These are phyloP conservation scores for Eidolon helvum DNA, from an alignment of 2,113 vertebrate genomes.

Conservation along the genomic window DNA sequence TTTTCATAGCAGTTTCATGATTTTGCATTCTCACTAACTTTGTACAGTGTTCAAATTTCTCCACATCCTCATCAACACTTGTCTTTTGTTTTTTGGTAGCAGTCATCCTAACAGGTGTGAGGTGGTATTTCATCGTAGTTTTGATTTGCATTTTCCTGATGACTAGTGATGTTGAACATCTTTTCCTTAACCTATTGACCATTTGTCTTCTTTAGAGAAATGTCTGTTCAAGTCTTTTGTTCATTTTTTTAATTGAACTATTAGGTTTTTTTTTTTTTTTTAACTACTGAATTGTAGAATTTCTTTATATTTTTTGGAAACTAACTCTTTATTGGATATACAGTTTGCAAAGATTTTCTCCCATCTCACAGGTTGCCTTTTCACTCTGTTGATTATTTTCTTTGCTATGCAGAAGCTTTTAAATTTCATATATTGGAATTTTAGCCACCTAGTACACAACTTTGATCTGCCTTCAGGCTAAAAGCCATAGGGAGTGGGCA, in stretches of 20 bases:
- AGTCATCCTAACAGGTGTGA: neutral
- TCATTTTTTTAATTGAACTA: neutral
- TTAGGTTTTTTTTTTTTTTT: neutral
- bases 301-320: neutral
- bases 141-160: neutral
- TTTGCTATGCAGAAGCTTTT: neutral
- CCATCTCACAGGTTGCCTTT: neutral
- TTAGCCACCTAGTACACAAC: neutral
- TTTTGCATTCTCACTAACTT: neutral
- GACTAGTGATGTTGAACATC: neutral
- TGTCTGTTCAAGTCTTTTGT: neutral
- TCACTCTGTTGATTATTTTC: neutral
- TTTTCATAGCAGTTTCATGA: neutral
- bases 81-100: neutral
- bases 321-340: neutral
- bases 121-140: neutral
- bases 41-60: neutral
- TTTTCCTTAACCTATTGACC: neutral
- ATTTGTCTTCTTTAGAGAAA: neutral
- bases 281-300: neutral
- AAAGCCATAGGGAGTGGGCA: neutral
- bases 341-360: neutral
- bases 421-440: neutral
- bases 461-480: neutral
- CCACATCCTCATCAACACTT: neutral